Base-by-base conservation (phyloP, 2,888 invertebrate species). In the Aphidoletes aphidimyza region DNA sequence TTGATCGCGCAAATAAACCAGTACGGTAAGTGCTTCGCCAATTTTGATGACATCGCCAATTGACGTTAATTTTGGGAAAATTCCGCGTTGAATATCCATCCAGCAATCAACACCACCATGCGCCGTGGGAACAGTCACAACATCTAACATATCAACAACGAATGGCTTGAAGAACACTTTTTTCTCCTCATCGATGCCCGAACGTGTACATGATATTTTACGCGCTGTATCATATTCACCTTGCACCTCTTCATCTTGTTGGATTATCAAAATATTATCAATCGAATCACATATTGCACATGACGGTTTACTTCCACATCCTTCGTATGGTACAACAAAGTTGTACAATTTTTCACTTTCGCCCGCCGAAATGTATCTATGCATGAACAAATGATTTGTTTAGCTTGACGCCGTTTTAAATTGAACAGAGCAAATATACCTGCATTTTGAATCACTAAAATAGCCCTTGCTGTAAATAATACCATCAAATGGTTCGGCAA, bases 11-110 rank as follows among this genome's bases (percentile, higher is more conserved):
- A 94, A 90, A 88, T 94, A 94, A 0, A 95, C 93, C 36, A 94
- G 90, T 83, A 95, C 92, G 0, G 94, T 93, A 36, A 95, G 90
- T 85, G 93, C 92, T 87, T 94, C 94, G 9, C 95, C 95, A 85
- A 94, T 93, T 89, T 93, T 93, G 54, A 94, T 92, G 11, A 92
- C 91, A 85, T 92, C 91, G 86, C 92, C 91, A 37, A 94, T 90
- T 6, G 93, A 93, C 86, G 91, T 90, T 88, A 93, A 93, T 87
- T 93, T 93, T 37, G 95, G 95, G 88, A 93, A 94, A 86, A 91
- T 91, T 87, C 94, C 94, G 86, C 91, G 91, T 87, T 93, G 93
- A 85, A 94, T 94, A 86, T 94, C 94, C 94, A 95, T 94, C 94
- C 94, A 95, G 89, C 94, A 94, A 87, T 94, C 93, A 0, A 94